Conservation (phyloP, 2,797 vertebrate species). For the Pseudomugil tenellus region DNA sequence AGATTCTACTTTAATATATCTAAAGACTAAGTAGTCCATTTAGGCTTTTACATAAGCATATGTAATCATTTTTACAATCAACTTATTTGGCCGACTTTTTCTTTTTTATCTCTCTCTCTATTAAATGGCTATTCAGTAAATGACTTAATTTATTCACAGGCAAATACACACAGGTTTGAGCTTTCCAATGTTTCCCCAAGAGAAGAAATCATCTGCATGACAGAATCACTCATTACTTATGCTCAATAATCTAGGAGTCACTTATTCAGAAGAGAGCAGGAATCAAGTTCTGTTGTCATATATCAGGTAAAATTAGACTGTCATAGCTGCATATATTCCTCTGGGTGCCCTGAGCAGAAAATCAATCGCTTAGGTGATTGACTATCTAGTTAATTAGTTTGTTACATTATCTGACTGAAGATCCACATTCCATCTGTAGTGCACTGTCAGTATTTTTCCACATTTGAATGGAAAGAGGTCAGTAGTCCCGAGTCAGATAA, state of each 20-base stretch:
- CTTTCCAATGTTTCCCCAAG: too few relatives aligned
- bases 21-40: neutral
- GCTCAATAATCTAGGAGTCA: neutral
- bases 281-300: neutral
- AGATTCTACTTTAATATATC: neutral
- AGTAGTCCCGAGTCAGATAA: constrained; percentile 26
- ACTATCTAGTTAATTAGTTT: constrained; percentile 49
- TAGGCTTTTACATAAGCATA: neutral
- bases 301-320: neutral
- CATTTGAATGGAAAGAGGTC: constrained; percentile 40
- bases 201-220: neutral
- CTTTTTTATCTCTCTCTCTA: too few relatives aligned
- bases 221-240: neutral
- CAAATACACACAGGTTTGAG: neutral
- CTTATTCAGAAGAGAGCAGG: neutral
- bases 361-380: constrained; percentile 44
- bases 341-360: constrained; percentile 7
- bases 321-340: neutral
- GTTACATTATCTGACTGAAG: constrained; percentile 52
- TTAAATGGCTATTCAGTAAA: neutral
- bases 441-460: constrained; percentile 48
- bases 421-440: neutral
- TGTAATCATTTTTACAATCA: neutral
- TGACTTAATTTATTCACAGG: neutral
- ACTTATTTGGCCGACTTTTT: neutral